Conservation (phyloP, 1,140 invertebrate species). For the Pachypsylla venusta region DNA sequence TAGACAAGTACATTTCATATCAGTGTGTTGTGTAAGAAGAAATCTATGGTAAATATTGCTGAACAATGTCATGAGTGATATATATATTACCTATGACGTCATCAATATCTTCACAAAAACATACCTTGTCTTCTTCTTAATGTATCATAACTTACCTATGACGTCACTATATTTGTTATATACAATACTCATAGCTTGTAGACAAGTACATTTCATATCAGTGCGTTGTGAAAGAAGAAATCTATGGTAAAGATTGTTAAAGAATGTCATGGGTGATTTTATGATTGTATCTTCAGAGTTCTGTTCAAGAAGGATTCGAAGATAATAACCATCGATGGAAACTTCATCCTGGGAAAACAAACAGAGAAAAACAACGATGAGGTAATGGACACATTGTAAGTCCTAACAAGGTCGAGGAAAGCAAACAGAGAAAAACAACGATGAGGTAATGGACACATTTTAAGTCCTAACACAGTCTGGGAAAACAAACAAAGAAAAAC, state of each 20-base stretch:
- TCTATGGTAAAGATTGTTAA: constrained; percentile 96
- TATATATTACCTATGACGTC: neutral
- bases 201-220: constrained; percentile 88
- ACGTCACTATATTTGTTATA: neutral
- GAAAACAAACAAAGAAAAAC: too few species aligned
- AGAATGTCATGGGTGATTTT: constrained; percentile 75
- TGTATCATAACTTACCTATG: neutral
- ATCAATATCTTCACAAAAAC: neutral
- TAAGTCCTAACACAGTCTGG: too few species aligned
- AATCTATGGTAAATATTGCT: constrained; percentile 97
- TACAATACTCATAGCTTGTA: constrained; percentile 95
- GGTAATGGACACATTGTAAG: too few species aligned
- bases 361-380: too few species aligned
- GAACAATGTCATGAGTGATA: constrained; percentile 83
- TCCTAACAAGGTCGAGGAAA: too few species aligned
- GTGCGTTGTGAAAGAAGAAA: constrained; percentile 82
- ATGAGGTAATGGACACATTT: too few species aligned
- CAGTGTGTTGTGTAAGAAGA: constrained; percentile 72
- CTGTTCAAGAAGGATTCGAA: constrained; percentile 74
- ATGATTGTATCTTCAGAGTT: constrained; percentile 18
- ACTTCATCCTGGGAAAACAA: constrained; percentile 89
- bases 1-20: constrained; percentile 90
- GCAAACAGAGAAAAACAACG: too few species aligned
- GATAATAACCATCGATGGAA: constrained; percentile 96
- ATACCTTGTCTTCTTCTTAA: neutral